Evolutionary conservation across 2,888 invertebrate species (phyloP).

Genomic region (Phymatocera aterrima): DNA sequence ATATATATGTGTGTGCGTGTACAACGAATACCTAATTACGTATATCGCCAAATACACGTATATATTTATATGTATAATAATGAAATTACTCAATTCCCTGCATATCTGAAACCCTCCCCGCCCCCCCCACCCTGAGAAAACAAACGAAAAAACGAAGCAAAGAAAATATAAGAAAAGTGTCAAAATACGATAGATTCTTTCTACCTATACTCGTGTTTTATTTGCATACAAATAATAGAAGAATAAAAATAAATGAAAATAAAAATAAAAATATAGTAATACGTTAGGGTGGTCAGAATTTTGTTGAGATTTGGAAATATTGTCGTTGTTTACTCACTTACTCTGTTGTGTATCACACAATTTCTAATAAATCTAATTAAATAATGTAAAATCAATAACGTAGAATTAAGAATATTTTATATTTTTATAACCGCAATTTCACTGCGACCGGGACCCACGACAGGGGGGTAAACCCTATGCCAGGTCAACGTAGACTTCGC

Average conservation of each 20-base stretch:
- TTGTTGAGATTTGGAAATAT: constrained; percentile 66
- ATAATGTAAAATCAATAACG: too few relatives aligned
- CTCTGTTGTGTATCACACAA: too few relatives aligned
- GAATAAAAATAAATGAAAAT: too few relatives aligned
- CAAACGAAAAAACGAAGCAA: neutral
- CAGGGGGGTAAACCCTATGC: too few relatives aligned
- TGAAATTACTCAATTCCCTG: constrained; percentile 27
- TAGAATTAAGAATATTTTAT: too few relatives aligned
- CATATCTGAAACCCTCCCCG: constrained; percentile 35
- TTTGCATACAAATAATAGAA: too few relatives aligned
- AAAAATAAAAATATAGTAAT: neutral
- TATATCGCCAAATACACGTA: neutral
- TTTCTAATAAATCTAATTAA: too few relatives aligned
- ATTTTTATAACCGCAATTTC: too few relatives aligned
- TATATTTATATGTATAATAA: neutral
- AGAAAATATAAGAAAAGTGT: neutral
- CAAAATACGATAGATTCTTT: constrained; percentile 2
- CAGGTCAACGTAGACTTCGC: too few relatives aligned
- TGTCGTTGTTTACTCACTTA: constrained; percentile 53
- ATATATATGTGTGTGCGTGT: neutral
- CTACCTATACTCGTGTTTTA: constrained; percentile 20
- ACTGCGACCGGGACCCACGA: too few relatives aligned
- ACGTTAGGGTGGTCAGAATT: constrained; percentile 24
- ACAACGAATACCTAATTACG: neutral
- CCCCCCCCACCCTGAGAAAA: neutral